phyloP scores from a whole-genome alignment of 2,888 invertebrate genomes.

The Acanthopleura granulata region DNA sequence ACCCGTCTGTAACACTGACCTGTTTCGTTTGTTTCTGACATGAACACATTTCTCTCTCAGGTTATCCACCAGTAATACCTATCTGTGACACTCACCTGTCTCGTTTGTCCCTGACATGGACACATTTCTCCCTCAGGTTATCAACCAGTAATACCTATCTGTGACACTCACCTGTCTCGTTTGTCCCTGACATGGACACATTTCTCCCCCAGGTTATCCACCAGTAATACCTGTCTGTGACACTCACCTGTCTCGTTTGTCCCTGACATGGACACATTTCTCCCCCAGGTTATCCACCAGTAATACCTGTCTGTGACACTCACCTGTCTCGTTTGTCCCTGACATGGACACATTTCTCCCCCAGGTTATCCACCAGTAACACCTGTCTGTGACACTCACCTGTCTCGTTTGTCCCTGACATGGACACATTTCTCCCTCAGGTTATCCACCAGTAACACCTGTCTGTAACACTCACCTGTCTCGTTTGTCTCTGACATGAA shows the following conservation, averaged over 20 bases:
- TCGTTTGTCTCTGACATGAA: constrained; percentile 71
- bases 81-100: no score
- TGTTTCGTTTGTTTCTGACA: no score
- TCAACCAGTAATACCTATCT: no score
- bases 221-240: constrained; percentile 43
- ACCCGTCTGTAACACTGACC: no score
- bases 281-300: constrained; percentile 71
- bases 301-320: constrained; percentile 23
- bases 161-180: no score
- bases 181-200: constrained; percentile 71
- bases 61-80: no score
- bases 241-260: constrained; percentile 70
- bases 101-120: no score
- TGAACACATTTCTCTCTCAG: no score
- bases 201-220: constrained; percentile 70
- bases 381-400: constrained; percentile 63
- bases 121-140: no score
- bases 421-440: constrained; percentile 71
- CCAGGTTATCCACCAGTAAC: constrained; percentile 71
- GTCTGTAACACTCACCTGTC: constrained; percentile 63
- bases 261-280: constrained; percentile 71
- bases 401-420: constrained; percentile 71
- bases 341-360: constrained; percentile 70
- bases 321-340: constrained; percentile 72
- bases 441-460: constrained; percentile 66